Percentiles rank a stretch among this genome's conserved stretches.
These are phyloP conservation scores for Steinernema hermaphroditum DNA, from an alignment of 2,888 invertebrate species.

Conservation along the genomic window DNA sequence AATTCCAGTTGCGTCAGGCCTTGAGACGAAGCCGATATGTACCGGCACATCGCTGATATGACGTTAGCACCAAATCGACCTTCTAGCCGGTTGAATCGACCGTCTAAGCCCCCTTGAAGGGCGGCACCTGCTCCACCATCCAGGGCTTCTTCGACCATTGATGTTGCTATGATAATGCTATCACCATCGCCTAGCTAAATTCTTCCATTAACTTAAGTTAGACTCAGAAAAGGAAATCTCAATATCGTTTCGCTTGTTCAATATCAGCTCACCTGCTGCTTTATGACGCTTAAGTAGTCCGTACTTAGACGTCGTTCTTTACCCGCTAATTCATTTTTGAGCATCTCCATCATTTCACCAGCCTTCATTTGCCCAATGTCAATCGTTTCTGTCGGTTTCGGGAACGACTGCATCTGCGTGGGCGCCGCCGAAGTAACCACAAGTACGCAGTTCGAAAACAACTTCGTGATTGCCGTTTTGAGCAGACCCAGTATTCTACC, in stretches of 20 bases:
- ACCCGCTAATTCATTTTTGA: slow-evolving; percentile 44
- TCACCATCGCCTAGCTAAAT: slow-evolving; percentile 8
- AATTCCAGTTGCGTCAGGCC: slow-evolving; percentile 54
- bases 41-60: slow-evolving; percentile 38
- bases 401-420: slow-evolving; percentile 14
- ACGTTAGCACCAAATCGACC: background rate
- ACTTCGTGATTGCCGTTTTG: slow-evolving; percentile 34
- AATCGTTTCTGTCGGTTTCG: background rate
- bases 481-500: slow-evolving; percentile 52
- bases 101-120: slow-evolving; percentile 29
- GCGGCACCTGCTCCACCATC: slow-evolving; percentile 36
- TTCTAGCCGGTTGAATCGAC: background rate
- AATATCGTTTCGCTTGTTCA: background rate
- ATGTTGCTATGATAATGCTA: slow-evolving; percentile 14
- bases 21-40: slow-evolving; percentile 43
- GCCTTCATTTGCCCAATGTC: slow-evolving; percentile 8
- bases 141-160: slow-evolving; percentile 42
- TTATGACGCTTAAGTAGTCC: slow-evolving; percentile 46
- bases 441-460: slow-evolving; percentile 6
- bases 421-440: slow-evolving; percentile 1
- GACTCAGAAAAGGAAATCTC: background rate
- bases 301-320: slow-evolving; percentile 42
- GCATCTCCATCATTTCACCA: slow-evolving; percentile 47
- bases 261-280: slow-evolving; percentile 38
- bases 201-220: too few species aligned